Evolutionary conservation across 2,113 vertebrate species (phyloP).

Genomic region (Eurystomus gularis): DNA sequence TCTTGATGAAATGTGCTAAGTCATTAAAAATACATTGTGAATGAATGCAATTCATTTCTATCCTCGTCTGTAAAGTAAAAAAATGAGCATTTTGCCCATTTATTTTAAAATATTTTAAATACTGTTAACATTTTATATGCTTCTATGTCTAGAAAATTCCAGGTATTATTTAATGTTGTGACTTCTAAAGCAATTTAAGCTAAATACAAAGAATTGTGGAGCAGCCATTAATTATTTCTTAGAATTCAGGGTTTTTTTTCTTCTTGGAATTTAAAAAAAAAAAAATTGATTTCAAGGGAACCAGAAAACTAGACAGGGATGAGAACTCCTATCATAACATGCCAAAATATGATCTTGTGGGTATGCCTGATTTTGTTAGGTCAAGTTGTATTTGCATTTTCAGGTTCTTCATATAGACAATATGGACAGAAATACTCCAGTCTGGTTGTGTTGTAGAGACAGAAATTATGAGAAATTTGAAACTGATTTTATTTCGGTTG

Average conservation of each 20-base stretch:
- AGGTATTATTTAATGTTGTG: not conserved
- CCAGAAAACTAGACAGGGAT: not conserved
- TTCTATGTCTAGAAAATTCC: not conserved
- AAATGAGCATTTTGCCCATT: not conserved
- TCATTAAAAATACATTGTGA: not conserved
- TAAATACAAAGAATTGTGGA: not conserved
- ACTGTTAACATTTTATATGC: not conserved
- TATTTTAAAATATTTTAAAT: not conserved
- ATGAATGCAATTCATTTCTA: not conserved
- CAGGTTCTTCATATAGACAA: not conserved
- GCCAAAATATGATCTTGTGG: not conserved
- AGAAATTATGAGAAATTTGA: not conserved
- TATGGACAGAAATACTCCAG: not conserved
- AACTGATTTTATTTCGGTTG: not conserved
- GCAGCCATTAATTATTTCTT: not conserved
- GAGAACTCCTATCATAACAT: not conserved
- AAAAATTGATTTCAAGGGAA: not conserved
- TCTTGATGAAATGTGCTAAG: not conserved
- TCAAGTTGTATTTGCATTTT: not conserved
- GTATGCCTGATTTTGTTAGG: not conserved
- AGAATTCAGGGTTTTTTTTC: not conserved
- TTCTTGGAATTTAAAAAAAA: not conserved
- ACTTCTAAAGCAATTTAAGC: not conserved
- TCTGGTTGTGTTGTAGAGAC: not conserved
- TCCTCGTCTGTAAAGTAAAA: not conserved